Conservation (phyloP, 1,140 invertebrate genomes). For the Ephestia elutella region DNA sequence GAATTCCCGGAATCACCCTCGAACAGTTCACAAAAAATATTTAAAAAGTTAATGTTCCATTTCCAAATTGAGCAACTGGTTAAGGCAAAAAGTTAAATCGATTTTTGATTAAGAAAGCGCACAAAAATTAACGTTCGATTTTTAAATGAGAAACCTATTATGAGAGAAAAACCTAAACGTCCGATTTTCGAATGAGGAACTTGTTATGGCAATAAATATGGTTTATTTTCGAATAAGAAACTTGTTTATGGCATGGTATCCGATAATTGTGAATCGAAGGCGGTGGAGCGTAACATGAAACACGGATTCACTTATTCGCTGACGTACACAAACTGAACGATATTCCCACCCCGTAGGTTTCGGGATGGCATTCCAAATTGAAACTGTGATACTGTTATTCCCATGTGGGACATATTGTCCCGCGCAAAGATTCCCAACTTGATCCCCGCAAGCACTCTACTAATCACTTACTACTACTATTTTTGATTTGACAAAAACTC, state of each 20-base stretch:
- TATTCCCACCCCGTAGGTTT: background rate
- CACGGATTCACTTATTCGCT: conserved; percentile 5
- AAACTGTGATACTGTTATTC: conserved; percentile 4
- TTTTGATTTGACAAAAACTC: background rate
- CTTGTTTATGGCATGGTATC: background rate
- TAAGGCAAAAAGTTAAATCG: background rate
- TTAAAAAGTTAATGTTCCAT: background rate
- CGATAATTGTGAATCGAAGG: background rate
- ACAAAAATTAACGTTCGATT: background rate
- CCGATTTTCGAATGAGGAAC: background rate
- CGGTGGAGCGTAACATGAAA: conserved; percentile 4
- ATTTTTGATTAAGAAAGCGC: background rate
- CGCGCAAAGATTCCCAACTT: background rate
- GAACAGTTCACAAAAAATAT: too few relatives aligned
- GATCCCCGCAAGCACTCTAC: background rate
- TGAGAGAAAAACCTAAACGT: background rate
- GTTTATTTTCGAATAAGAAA: background rate
- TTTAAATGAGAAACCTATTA: too few relatives aligned
- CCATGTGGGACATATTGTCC: background rate
- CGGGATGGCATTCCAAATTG: conserved; percentile 4
- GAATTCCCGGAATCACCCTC: too few relatives aligned
- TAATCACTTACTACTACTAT: background rate
- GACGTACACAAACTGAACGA: conserved; percentile 5
- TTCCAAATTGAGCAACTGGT: background rate
- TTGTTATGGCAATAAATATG: background rate